phyloP scores from a whole-genome alignment of 37 sponge, comb jelly and placozoan genomes.

The Spongilla lacustris region DNA sequence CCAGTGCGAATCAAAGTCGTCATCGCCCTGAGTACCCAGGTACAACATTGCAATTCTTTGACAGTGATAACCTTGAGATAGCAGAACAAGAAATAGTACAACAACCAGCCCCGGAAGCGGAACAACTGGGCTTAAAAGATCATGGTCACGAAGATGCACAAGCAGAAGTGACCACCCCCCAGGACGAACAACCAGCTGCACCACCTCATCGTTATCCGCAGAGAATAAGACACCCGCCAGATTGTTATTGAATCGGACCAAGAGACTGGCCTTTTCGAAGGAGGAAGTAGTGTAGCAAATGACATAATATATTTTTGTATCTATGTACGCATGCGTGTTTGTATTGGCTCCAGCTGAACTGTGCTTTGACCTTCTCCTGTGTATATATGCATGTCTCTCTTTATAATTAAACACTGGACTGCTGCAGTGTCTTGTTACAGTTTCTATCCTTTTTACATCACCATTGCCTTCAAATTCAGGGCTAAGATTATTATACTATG shows the following conservation, averaged over 20 bases:
- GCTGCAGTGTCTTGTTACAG: not conserved
- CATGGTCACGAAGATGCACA: not conserved
- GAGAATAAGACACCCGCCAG: not conserved
- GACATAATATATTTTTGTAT: not conserved
- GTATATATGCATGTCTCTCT: not conserved
- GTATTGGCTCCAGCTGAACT: not conserved
- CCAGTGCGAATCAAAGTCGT: not conserved
- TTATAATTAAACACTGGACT: not conserved
- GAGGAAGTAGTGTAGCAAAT: not conserved
- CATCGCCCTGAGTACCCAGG: not conserved
- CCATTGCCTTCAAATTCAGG: too few species aligned
- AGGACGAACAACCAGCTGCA: not conserved
- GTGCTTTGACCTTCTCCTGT: not conserved
- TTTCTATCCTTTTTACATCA: too few species aligned
- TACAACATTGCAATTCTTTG: not conserved
- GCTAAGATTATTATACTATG: too few species aligned
- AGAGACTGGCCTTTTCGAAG: not conserved
- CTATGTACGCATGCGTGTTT: not conserved
- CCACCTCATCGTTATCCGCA: not conserved
- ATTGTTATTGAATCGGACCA: not conserved
- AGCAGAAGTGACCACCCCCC: not conserved
- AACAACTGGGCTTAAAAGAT: too few species aligned
- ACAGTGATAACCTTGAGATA: not conserved
- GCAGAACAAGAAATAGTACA: not conserved
- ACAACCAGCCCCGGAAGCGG: not conserved